Conservation (phyloP, 2,888 invertebrate genomes). For the Listrodromus nycthemerus region DNA sequence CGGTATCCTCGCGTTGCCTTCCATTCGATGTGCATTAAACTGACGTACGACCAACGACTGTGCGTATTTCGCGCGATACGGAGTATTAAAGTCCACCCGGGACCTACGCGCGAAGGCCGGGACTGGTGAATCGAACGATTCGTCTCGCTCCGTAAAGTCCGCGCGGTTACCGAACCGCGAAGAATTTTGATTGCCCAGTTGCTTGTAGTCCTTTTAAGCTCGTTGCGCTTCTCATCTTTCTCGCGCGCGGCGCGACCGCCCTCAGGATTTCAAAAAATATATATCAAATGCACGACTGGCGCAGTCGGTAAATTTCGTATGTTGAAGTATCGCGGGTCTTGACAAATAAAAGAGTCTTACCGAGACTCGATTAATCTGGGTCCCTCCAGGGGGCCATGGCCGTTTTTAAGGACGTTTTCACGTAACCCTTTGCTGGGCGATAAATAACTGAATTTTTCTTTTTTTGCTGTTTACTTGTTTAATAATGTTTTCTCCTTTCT, state of each 20-base stretch:
- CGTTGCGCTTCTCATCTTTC: constrained; percentile 57
- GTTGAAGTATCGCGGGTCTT: not conserved
- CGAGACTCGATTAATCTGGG: not conserved
- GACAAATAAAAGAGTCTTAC: not conserved
- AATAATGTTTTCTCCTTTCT: not conserved
- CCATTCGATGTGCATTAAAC: constrained; percentile 6
- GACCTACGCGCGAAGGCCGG: constrained; percentile 55
- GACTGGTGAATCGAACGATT: constrained; percentile 65
- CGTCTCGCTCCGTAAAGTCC: constrained; percentile 72
- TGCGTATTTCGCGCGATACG: not conserved
- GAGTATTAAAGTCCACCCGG: constrained; percentile 14
- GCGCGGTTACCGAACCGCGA: constrained; percentile 69
- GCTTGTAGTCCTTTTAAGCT: constrained; percentile 51
- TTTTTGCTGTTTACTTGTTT: not conserved
- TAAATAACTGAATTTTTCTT: not conserved
- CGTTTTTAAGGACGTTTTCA: not conserved
- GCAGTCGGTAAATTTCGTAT: not conserved
- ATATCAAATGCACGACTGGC: not conserved
- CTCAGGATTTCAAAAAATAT: constrained; percentile 23
- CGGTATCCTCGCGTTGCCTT: constrained; percentile 14
- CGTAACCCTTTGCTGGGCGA: not conserved
- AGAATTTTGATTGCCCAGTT: constrained; percentile 66
- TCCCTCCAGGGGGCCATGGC: not conserved
- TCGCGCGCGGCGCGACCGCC: constrained; percentile 27
- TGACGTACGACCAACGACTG: constrained; percentile 12